Evolutionary conservation across 2,888 invertebrate species (phyloP), one percentile per base, ranked within the genome.

Genomic region (Volucella inflata): DNA sequence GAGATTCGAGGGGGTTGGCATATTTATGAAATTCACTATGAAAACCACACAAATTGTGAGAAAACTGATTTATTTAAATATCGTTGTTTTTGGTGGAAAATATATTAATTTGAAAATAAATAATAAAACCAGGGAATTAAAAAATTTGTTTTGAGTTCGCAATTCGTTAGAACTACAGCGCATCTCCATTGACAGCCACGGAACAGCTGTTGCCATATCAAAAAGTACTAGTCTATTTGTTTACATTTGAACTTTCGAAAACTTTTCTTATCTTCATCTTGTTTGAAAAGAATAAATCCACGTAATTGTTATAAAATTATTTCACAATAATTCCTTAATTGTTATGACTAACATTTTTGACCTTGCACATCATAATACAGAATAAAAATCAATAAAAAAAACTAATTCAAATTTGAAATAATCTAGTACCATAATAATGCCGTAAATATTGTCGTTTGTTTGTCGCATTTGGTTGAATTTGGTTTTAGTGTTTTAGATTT

Each of bases 361-460:
- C 21, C 9, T 10, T 42, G 11, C 2, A 2, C 4, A 30, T 16
- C n/a, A 48, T 8, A 16, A 59, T 2, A 16, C n/a, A 11, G 0
- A 3, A 46, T 8, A 55, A 78, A 68, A 83, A 83, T 83, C 79
- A 72, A 78, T 78, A 83, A 71, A 67, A 68, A 21, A 21, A 11
- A 1, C 30, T 4, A 38, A 17, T 38, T 21, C 4, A 44, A 1
- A 14, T 51, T 44, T 48, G 8, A 30, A 48, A 40, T 51, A 46
- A 67, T 85, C 85, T 85, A 85, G 68, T 85, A 85, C 85, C 62
- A 85, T 42, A 68, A 85, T 85, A 72, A 57, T 85, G 85, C 85
- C 72, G 85, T 81, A 85, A 81, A 85, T n/a, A n/a, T 64, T 14
- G 40, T 67, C 44, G 38, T 76, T 80, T 72, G 65, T 76, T 80